These are phyloP conservation scores for Bibio marci DNA, from an alignment of 2,888 invertebrate species.

Conservation along the genomic window DNA sequence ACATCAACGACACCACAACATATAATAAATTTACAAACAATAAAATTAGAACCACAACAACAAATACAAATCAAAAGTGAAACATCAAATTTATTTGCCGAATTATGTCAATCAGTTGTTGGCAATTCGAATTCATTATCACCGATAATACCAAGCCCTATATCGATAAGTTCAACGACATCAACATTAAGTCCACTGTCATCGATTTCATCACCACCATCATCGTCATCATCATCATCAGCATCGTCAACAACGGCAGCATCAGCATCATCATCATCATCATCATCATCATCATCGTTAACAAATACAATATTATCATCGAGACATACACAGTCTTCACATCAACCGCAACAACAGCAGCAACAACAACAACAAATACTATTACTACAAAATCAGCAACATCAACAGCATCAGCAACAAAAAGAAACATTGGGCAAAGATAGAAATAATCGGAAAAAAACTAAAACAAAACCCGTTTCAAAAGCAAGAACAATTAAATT, in stretches of 20 bases:
- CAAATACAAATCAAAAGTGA: slow-evolving; percentile 24
- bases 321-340: slow-evolving; percentile 43
- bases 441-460: slow-evolving; percentile 65
- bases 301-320: too few relatives aligned
- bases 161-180: slow-evolving; percentile 40
- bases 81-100: slow-evolving; percentile 34
- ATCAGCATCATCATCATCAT: slow-evolving; percentile 21
- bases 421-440: slow-evolving; percentile 49
- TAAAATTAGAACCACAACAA: slow-evolving; percentile 1
- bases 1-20: too few relatives aligned
- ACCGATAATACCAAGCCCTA: slow-evolving; percentile 31
- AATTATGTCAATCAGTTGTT: slow-evolving; percentile 40
- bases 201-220: slow-evolving; percentile 45
- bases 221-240: slow-evolving; percentile 36
- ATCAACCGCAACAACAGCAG: slow-evolving; percentile 36
- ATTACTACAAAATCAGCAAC: too few relatives aligned
- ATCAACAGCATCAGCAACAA: slow-evolving; percentile 14
- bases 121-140: slow-evolving; percentile 29
- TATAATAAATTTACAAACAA: slow-evolving; percentile 3
- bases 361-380: slow-evolving; percentile 32
- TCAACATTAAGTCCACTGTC: slow-evolving; percentile 51
- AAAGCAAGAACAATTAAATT: slow-evolving; percentile 87
- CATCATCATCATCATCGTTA: slow-evolving; percentile 17
- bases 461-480: slow-evolving; percentile 60
- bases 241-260: slow-evolving; percentile 34